phyloP scores from a whole-genome alignment of 1,140 invertebrate genomes.

The Helicorthomorpha holstii region DNA sequence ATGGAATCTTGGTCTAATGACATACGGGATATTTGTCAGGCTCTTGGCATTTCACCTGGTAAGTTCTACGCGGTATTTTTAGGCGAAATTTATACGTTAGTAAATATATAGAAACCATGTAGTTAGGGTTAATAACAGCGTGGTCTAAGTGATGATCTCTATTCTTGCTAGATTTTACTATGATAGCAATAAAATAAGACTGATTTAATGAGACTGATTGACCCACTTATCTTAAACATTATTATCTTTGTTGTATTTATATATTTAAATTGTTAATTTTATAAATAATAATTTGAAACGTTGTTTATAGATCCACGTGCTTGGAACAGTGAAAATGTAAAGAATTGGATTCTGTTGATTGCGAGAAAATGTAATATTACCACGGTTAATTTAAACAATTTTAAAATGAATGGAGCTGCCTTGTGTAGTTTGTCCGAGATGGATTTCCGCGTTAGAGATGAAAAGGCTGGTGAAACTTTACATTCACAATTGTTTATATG shows the following conservation, averaged over 20 bases:
- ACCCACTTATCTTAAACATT: too few relatives aligned
- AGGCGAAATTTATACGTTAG: too few relatives aligned
- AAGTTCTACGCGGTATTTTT: constrained; percentile 22
- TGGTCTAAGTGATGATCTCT: too few relatives aligned
- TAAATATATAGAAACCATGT: too few relatives aligned
- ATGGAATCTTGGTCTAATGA: constrained; percentile 70
- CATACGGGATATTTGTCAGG: constrained; percentile 61
- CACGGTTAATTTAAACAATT: constrained; percentile 47
- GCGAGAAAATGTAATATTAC: constrained; percentile 53
- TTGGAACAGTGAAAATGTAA: constrained; percentile 66
- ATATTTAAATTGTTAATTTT: constrained; percentile 18
- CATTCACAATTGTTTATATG: constrained; percentile 80
- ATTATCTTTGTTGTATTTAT: too few relatives aligned
- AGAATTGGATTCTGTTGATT: constrained; percentile 71
- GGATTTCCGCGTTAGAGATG: constrained; percentile 61
- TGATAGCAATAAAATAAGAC: too few relatives aligned
- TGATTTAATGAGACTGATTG: too few relatives aligned
- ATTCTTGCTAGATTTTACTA: too few relatives aligned
- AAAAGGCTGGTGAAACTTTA: constrained; percentile 63
- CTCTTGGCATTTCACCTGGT: constrained; percentile 72
- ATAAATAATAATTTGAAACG: too few relatives aligned
- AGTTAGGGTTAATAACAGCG: too few relatives aligned
- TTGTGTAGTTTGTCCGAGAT: constrained; percentile 60
- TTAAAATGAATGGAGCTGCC: constrained; percentile 57
- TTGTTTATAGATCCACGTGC: constrained; percentile 59